phyloP scores from a whole-genome alignment of 2,113 vertebrate species.

The Tyrannus savana region DNA sequence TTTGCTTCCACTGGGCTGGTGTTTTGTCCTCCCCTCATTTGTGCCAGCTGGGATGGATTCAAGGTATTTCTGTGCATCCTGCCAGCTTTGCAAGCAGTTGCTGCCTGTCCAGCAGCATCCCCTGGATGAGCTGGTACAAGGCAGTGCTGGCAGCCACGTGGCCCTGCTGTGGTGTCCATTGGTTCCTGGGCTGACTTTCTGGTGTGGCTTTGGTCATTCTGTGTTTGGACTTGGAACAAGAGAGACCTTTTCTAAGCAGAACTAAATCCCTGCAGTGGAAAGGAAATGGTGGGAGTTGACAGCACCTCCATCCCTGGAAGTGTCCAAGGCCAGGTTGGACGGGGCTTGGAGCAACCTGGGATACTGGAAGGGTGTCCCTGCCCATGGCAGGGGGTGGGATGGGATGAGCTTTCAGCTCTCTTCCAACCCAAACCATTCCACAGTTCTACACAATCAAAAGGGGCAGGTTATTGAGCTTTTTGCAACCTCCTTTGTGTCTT shows the following conservation, averaged over 20 bases:
- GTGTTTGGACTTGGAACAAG: not conserved
- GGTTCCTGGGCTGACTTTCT: not conserved
- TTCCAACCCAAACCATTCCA: not conserved
- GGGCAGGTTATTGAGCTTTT: not conserved
- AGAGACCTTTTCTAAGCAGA: not conserved
- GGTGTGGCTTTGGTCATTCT: fast-evolving
- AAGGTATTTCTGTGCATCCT: not conserved
- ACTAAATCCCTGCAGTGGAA: not conserved
- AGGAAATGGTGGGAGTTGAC: not conserved
- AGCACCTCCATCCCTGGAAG: not conserved
- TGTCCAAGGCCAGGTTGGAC: not conserved
- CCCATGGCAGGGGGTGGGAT: not conserved
- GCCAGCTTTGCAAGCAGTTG: not conserved
- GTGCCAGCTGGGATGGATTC: not conserved
- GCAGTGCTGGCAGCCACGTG: not conserved
- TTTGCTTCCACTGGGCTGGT: fast-evolving
- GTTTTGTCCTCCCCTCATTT: not conserved
- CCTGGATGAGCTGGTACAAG: not conserved
- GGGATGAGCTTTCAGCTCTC: not conserved
- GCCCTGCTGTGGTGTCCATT: not conserved
- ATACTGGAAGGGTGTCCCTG: not conserved
- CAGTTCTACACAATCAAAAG: fast-evolving
- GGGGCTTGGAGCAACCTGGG: not conserved
- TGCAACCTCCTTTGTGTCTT: fast-evolving
- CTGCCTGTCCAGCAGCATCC: not conserved